These are phyloP conservation scores for silkworm (Bombyx mori) DNA, from an alignment of 1,140 invertebrate genomes.

Conservation along the genomic window DNA sequence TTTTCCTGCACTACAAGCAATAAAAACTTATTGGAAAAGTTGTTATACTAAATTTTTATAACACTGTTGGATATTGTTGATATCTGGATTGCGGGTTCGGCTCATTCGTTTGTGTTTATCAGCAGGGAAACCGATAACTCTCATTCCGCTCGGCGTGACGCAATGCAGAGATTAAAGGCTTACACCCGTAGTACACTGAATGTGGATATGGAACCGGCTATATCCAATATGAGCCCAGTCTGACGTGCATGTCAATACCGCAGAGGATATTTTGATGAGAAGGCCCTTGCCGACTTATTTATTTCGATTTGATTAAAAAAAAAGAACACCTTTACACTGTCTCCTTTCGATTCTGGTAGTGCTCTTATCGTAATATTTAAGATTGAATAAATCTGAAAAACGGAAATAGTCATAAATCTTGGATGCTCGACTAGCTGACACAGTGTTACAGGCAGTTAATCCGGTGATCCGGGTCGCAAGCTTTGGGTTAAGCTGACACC, in stretches of 20 bases:
- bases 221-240: conserved; percentile 45
- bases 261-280: no score
- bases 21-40: conserved; percentile 25
- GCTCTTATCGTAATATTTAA: no score
- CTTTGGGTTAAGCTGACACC: conserved; percentile 29
- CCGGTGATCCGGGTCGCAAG: conserved; percentile 50
- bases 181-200: conserved; percentile 45
- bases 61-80: conserved; percentile 44
- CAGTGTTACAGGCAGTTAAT: conserved; percentile 61
- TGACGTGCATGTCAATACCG: conserved; percentile 22
- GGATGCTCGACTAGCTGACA: conserved; percentile 45
- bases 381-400: no score
- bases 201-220: conserved; percentile 36
- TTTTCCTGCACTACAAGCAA: conserved; percentile 10
- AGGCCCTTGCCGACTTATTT: no score
- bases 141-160: conserved; percentile 59
- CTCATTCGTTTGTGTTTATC: conserved; percentile 64
- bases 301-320: no score
- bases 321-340: no score
- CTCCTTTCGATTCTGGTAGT: no score
- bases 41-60: conserved; percentile 50
- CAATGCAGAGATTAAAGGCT: conserved; percentile 67
- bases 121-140: conserved; percentile 59
- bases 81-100: conserved; percentile 32
- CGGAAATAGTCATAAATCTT: conserved; percentile 37